These are phyloP conservation scores for Drosophila vallismaia DNA, from an alignment of 2,888 invertebrate genomes.

Conservation along the genomic window DNA sequence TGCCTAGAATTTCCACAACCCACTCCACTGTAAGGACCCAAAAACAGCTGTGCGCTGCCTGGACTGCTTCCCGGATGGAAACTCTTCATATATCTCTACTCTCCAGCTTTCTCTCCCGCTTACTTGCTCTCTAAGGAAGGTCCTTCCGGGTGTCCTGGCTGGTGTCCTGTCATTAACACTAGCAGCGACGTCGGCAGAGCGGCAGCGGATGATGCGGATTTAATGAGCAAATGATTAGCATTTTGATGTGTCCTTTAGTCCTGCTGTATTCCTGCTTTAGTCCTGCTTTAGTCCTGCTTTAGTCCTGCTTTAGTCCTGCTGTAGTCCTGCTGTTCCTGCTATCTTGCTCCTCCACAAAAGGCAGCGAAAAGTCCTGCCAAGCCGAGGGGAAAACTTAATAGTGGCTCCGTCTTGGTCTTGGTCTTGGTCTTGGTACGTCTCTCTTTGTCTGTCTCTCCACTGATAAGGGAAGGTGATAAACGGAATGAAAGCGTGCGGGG, in stretches of 20 bases:
- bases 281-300: neutral
- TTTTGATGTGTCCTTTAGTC: conserved; percentile 42
- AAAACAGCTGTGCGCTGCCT: conserved; percentile 42
- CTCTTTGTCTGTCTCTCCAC: conserved; percentile 28
- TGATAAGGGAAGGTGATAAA: conserved; percentile 45
- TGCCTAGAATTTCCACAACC: too few species aligned
- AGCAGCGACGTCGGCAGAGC: conserved; percentile 6
- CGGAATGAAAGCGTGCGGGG: conserved; percentile 6
- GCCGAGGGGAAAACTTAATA: conserved; percentile 27
- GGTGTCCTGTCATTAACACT: conserved; percentile 59
- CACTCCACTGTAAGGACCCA: conserved; percentile 40
- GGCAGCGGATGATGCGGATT: conserved; percentile 63
- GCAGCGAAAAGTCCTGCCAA: conserved; percentile 1
- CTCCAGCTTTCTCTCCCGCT: conserved; percentile 1
- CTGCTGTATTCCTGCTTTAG: too few species aligned
- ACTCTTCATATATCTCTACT: conserved; percentile 4
- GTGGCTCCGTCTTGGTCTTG: conserved; percentile 3
- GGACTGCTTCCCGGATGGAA: conserved; percentile 14
- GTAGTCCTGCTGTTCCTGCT: neutral
- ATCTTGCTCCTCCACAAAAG: neutral
- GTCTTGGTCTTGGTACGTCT: neutral
- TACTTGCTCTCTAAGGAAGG: too few species aligned
- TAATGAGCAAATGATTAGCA: conserved; percentile 77
- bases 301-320: too few species aligned
- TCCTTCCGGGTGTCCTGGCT: conserved; percentile 6